Evolutionary conservation across 1,140 invertebrate species (phyloP).

Genomic region (Acromyrmex echinatior): DNA sequence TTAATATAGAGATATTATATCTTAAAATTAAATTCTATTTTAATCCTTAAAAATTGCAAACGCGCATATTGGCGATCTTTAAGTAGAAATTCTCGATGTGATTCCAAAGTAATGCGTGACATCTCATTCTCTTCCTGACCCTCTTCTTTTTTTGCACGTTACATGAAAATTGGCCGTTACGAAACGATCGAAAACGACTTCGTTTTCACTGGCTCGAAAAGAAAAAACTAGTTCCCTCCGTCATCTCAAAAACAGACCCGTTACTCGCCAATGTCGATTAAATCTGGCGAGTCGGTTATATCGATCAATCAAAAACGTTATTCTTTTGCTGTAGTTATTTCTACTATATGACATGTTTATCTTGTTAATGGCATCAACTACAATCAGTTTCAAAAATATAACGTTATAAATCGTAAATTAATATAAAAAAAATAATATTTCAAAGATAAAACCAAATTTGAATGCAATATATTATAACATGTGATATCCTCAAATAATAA

Average conservation of each 20-base stretch:
- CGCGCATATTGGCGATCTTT: neutral
- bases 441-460: neutral
- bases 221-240: slow-evolving; percentile 39
- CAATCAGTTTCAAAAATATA: neutral
- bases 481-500: neutral
- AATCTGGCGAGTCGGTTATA: neutral
- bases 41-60: neutral
- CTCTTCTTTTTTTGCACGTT: neutral
- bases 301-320: neutral
- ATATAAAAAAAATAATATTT: too few relatives aligned
- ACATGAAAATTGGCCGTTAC: slow-evolving; percentile 39
- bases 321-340: neutral
- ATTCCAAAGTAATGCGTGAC: neutral
- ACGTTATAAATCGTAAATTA: neutral
- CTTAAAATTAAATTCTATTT: slow-evolving; percentile 13
- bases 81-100: neutral
- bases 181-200: slow-evolving; percentile 59
- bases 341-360: neutral
- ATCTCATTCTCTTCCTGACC: neutral
- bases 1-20: neutral
- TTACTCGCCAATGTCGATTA: neutral
- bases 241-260: slow-evolving; percentile 13
- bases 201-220: slow-evolving; percentile 51
- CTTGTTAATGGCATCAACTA: neutral
- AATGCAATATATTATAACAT: neutral